Evolutionary conservation across 2,113 vertebrate genomes (phyloP).

Genomic region (Oxyura jamaicensis): DNA sequence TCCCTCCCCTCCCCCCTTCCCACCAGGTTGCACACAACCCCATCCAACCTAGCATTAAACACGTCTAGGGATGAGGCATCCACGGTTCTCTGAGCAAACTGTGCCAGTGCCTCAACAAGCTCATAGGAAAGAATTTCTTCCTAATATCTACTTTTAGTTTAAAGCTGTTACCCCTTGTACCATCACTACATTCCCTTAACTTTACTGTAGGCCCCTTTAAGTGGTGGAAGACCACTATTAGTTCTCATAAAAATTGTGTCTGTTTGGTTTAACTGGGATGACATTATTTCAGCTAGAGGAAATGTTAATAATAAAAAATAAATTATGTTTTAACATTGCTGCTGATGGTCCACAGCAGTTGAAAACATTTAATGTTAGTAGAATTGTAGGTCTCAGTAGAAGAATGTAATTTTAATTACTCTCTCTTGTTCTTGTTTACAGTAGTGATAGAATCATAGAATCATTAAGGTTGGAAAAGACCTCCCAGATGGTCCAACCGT

Average conservation of each 20-base stretch:
- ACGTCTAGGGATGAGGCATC: neutral
- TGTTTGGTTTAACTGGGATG: neutral
- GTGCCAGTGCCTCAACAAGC: neutral
- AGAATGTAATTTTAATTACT: neutral
- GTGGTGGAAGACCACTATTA: neutral
- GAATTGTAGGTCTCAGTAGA: neutral
- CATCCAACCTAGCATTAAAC: neutral
- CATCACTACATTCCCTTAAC: neutral
- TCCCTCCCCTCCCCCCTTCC: neutral
- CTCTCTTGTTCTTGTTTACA: neutral
- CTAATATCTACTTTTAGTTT: neutral
- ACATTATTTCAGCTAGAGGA: neutral
- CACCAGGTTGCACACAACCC: neutral
- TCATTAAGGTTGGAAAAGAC: no score
- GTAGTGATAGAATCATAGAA: neutral
- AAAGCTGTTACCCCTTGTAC: neutral
- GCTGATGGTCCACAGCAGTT: neutral
- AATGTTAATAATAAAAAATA: neutral
- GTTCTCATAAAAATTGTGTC: neutral
- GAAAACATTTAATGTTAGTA: neutral
- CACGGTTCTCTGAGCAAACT: neutral
- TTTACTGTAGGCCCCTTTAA: neutral
- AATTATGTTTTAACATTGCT: neutral
- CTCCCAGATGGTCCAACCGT: no score
- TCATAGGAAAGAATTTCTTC: neutral